phyloP scores from a whole-genome alignment of 2,113 vertebrate species.

The Phaethon lepturus region DNA sequence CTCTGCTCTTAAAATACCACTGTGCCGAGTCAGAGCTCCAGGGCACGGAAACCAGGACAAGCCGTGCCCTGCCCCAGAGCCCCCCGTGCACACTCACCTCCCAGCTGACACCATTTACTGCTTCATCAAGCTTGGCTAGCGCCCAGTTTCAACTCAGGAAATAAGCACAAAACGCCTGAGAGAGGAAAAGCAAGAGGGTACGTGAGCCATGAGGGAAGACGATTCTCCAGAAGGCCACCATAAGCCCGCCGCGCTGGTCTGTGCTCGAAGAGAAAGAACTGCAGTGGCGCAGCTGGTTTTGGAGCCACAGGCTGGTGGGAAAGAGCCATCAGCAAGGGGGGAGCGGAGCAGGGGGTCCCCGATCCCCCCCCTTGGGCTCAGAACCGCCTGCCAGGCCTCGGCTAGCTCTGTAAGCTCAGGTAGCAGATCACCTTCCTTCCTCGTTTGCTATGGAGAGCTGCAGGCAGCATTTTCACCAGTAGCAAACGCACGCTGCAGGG shows the following conservation, averaged over 20 bases:
- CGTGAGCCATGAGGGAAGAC: fast-evolving
- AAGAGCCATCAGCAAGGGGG: fast-evolving
- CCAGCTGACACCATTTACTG: not conserved
- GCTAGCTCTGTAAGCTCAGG: not conserved
- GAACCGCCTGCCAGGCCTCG: fast-evolving
- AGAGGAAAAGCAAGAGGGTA: not conserved
- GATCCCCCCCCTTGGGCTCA: not conserved
- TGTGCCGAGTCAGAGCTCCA: not conserved
- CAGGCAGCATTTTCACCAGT: fast-evolving
- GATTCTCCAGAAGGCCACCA: not conserved
- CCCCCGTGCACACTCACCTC: not conserved
- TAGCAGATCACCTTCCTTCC: fast-evolving
- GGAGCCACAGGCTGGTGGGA: not conserved
- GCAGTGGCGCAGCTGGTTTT: not conserved
- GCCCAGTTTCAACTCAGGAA: not conserved
- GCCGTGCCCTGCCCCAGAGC: not conserved
- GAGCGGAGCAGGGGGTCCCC: not conserved
- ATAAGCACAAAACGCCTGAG: not conserved
- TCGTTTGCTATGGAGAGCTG: not conserved
- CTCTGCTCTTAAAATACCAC: not conserved
- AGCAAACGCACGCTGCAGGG: not conserved
- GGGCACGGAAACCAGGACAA: not conserved
- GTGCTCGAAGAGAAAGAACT: not conserved
- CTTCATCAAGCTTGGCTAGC: not conserved
- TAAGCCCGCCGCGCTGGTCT: fast-evolving